A percentile compares a stretch with the other conserved stretches of the same genome.
These are phyloP conservation scores for Astur gentilis DNA, from an alignment of 2,113 vertebrate genomes.

Conservation along the genomic window DNA sequence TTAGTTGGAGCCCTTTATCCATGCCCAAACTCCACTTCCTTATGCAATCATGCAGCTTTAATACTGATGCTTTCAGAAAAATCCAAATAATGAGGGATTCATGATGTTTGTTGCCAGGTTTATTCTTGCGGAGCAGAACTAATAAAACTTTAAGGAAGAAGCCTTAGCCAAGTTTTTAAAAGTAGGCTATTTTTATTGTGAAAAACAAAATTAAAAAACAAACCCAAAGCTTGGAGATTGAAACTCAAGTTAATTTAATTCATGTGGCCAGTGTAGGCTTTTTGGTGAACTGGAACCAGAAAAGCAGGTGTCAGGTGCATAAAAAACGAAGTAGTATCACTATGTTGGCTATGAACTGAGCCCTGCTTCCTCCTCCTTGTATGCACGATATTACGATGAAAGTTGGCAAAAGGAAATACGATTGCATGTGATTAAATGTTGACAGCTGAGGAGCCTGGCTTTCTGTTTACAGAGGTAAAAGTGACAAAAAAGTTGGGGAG, in stretches of 20 bases:
- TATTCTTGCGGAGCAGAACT: neutral
- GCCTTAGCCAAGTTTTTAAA: constrained; percentile 17
- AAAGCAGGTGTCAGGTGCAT: neutral
- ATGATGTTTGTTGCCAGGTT: neutral
- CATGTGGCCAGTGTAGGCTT: neutral
- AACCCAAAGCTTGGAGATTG: neutral
- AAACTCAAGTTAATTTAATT: constrained; percentile 2
- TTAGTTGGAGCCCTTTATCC: neutral
- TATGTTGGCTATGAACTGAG: neutral
- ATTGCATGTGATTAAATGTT: neutral
- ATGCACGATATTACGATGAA: neutral
- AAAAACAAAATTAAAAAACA: neutral
- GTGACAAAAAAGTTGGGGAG: neutral
- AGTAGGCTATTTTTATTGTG: constrained; percentile 10
- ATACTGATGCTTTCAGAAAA: constrained; percentile 17
- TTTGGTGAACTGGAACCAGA: constrained; percentile 7
- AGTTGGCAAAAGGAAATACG: neutral
- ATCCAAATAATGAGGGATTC: constrained; percentile 6
- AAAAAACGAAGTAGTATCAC: neutral
- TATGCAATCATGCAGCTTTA: neutral
- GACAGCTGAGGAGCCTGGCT: neutral
- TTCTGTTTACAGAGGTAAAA: neutral
- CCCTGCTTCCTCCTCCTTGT: neutral
- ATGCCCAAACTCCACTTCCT: neutral
- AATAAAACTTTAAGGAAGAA: constrained; percentile 49